Conservation (phyloP, 2,797 vertebrate genomes). For the Amniataba percoides region DNA sequence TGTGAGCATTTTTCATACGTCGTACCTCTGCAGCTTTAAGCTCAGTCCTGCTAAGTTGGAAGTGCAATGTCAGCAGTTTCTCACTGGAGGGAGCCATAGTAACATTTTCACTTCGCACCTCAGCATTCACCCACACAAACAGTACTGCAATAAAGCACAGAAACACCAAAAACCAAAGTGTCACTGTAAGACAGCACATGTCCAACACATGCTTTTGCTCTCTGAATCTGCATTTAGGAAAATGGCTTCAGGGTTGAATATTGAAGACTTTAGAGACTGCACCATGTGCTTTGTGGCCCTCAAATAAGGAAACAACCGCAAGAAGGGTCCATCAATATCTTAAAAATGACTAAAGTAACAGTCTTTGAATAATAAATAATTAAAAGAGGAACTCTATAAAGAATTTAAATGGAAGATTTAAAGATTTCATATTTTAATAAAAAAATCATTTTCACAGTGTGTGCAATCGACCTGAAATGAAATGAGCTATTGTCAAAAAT, state of each 20-base stretch:
- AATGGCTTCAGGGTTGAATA: neutral
- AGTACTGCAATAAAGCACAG: neutral
- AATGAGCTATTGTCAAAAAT: neutral
- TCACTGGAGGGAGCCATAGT: constrained; percentile 62
- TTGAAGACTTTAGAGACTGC: neutral
- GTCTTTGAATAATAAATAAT: neutral
- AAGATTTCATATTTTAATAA: neutral
- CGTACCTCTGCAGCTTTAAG: neutral
- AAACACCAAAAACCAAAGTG: neutral
- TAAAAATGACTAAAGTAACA: neutral
- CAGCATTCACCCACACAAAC: too few relatives aligned
- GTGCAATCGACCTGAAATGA: neutral
- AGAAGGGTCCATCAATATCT: neutral
- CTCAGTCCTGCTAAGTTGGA: neutral
- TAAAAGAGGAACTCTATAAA: neutral
- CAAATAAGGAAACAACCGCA: neutral
- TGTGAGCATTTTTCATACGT: neutral
- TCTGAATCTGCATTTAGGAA: neutral
- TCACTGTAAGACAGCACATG: neutral
- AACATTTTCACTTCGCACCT: constrained; percentile 19
- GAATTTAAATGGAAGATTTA: neutral
- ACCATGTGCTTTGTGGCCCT: too few relatives aligned
- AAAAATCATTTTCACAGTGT: neutral
- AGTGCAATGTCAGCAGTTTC: constrained; percentile 12
- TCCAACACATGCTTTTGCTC: neutral